Evolutionary conservation across 2,888 invertebrate species (phyloP), one percentile per base, ranked within the genome.

Genomic region (Sympetrum striolatum): DNA sequence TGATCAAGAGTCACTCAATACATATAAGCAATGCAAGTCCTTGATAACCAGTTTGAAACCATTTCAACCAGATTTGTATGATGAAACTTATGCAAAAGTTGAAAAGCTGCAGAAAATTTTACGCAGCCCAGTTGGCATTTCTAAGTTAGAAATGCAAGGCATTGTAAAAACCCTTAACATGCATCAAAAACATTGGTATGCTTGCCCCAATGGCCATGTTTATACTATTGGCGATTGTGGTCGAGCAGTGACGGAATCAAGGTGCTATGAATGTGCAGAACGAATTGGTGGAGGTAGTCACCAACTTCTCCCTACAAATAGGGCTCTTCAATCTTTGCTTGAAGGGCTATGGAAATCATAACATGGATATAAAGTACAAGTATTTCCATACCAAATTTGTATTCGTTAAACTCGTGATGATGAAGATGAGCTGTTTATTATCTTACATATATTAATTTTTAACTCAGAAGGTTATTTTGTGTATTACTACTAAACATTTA

Each of bases 121-220:
- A 37, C 64, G 37, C 3, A 12, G 5, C 44, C 44, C 44, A 44
- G 39, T 86, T 12, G 37, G 64, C 3, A 31, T 86, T 2, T 60
- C 94, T 0, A 93, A 94, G 2, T 91, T 92, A 12, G 96, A 96
- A 92, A 93, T 94, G 73, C 92, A 93, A 35, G 93, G 95, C 93
- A 95, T 96, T 86, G 94, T 96, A 0, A 92, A 93, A 92, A 96
- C 96, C 0, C 94, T 96, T 91, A 95, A 94, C 0, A 92, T 96
- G 48, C 93, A 92, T 80, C 94, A 94, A 82, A 96, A 96, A 0
- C 96, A 95, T 92, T 97, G 97, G 97, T 97, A 94, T 93, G 96
- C 96, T 93, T 97, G 97, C 93, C 95, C 95, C 0, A 96, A 96
- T 92, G 96, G 96, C 0, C 97, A 97, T 93, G 93, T 94, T 60